Evolutionary conservation across 2,113 vertebrate genomes (phyloP).

Genomic region (Pygoscelis antarcticus): DNA sequence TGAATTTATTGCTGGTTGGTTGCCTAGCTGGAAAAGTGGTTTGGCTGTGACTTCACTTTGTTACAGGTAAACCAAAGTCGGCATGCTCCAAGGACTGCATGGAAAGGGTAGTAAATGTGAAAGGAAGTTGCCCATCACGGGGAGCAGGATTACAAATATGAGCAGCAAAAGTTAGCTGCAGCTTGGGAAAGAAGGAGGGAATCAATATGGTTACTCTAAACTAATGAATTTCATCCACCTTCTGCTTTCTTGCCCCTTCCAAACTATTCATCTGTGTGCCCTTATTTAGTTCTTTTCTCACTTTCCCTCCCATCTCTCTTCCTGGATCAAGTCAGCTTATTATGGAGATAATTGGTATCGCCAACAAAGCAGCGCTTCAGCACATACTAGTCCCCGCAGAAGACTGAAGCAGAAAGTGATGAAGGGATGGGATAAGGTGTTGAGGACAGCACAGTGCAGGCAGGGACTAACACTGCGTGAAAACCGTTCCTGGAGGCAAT

Average conservation of each 20-base stretch:
- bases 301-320: slow-evolving; percentile 44
- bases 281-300: slow-evolving; percentile 16
- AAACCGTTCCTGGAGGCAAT: not conserved
- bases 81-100: not conserved
- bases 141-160: not conserved
- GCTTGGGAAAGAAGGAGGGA: not conserved
- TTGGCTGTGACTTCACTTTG: not conserved
- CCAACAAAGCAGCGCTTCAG: not conserved
- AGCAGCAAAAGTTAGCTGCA: not conserved
- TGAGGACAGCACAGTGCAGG: not conserved
- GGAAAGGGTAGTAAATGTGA: not conserved
- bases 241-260: slow-evolving; percentile 29
- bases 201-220: not conserved
- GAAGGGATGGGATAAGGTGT: not conserved
- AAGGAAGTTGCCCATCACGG: not conserved
- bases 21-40: not conserved
- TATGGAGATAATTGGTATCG: not conserved
- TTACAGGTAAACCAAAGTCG: not conserved
- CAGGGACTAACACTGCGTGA: not conserved
- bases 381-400: not conserved
- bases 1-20: not conserved
- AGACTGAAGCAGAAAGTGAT: not conserved
- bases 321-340: slow-evolving; percentile 7
- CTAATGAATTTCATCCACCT: slow-evolving; percentile 23
- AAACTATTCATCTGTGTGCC: slow-evolving; percentile 29